Conservation (phyloP, 1,140 invertebrate genomes). For the Penaeus japonicus region DNA sequence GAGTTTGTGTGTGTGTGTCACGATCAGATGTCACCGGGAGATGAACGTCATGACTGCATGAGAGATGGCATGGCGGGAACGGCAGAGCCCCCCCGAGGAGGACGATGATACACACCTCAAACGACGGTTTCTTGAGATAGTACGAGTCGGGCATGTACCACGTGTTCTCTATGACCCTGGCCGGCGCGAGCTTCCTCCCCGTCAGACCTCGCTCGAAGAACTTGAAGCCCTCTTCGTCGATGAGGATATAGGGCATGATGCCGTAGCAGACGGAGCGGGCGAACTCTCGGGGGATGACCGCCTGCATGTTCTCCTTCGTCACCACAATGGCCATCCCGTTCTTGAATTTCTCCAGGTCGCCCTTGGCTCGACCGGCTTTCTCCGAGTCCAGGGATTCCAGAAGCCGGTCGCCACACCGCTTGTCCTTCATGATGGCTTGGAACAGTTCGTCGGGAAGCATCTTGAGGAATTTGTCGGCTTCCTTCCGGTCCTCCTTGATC, state of each 20-base stretch:
- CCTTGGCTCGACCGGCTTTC: slow-evolving; percentile 66
- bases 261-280: slow-evolving; percentile 77
- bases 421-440: slow-evolving; percentile 69
- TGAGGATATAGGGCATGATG: slow-evolving; percentile 76
- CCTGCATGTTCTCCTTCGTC: slow-evolving; percentile 78
- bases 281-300: slow-evolving; percentile 78
- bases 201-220: slow-evolving; percentile 71
- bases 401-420: slow-evolving; percentile 65
- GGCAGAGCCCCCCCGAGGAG: not conserved
- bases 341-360: slow-evolving; percentile 54
- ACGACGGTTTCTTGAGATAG: slow-evolving; percentile 37
- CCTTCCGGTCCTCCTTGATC: slow-evolving; percentile 54
- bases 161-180: slow-evolving; percentile 55
- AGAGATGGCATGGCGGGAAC: no score
- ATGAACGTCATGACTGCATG: no score
- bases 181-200: slow-evolving; percentile 66
- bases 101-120: slow-evolving; percentile 21
- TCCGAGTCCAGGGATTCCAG: slow-evolving; percentile 68
- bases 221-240: slow-evolving; percentile 79
- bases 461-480: slow-evolving; percentile 56
- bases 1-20: no score
- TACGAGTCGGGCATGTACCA: slow-evolving; percentile 56
- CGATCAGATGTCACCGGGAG: no score
- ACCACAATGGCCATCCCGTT: slow-evolving; percentile 68
- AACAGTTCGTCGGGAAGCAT: slow-evolving; percentile 55